Conservation (phyloP, 2,888 invertebrate genomes). For the Cryptocephalus primarius region DNA sequence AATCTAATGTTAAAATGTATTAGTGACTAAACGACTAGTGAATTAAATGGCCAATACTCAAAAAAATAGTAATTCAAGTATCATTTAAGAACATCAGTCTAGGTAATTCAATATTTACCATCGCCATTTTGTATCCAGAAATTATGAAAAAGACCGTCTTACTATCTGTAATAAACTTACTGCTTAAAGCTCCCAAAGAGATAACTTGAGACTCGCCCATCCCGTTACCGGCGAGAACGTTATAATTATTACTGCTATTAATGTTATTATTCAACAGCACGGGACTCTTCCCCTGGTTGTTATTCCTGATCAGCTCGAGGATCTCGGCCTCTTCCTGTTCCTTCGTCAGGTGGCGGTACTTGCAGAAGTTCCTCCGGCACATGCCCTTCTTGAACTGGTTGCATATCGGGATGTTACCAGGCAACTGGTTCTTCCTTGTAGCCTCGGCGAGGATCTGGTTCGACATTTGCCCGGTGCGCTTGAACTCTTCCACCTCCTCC, state of each 20-base stretch:
- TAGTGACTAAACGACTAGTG: too few species aligned
- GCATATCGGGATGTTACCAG: constrained; percentile 38
- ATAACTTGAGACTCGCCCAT: constrained; percentile 17
- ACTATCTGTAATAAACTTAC: constrained; percentile 7
- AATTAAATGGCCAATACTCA: too few species aligned
- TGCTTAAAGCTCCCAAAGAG: constrained; percentile 12
- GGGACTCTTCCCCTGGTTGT: constrained; percentile 17
- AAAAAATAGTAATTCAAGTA: too few species aligned
- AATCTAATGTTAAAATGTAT: too few species aligned
- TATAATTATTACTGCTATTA: neutral
- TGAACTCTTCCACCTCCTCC: constrained; percentile 66
- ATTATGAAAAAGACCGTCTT: too few species aligned
- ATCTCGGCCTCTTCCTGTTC: constrained; percentile 36
- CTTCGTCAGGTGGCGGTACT: constrained; percentile 34
- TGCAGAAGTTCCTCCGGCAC: constrained; percentile 36
- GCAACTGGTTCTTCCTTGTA: constrained; percentile 34
- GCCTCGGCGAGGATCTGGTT: constrained; percentile 40
- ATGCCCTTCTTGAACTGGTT: constrained; percentile 42
- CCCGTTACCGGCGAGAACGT: constrained; percentile 2
- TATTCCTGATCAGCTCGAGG: constrained; percentile 29
- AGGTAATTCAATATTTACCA: too few species aligned
- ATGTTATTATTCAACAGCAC: constrained; percentile 10
- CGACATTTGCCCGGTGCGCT: constrained; percentile 61
- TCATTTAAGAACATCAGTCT: too few species aligned
- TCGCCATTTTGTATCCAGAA: too few species aligned